A percentile compares a stretch with the other conserved stretches of the same genome.
These are phyloP conservation scores for Premnoplex brunnescens DNA, from an alignment of 2,797 vertebrate species.

Conservation along the genomic window DNA sequence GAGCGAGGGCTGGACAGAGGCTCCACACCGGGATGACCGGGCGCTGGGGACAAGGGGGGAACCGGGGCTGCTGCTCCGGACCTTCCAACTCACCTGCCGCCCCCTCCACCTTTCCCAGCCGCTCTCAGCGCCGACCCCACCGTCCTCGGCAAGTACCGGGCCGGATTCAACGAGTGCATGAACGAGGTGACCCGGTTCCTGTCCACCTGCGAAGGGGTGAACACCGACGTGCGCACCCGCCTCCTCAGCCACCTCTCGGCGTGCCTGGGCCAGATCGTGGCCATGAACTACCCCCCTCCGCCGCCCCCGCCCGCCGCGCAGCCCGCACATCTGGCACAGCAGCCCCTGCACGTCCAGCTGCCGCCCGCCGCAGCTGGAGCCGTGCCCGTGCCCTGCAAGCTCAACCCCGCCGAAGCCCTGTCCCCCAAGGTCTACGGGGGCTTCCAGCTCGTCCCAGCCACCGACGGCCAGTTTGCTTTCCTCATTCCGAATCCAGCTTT, in stretches of 20 bases:
- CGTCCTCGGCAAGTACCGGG: constrained; percentile 88
- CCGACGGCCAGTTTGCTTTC: constrained; percentile 87
- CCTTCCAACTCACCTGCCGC: background rate
- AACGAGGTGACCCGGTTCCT: constrained; percentile 90
- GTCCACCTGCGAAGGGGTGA: constrained; percentile 88
- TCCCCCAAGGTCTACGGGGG: constrained; percentile 87
- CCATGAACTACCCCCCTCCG: constrained; percentile 80
- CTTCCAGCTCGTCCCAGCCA: constrained; percentile 85
- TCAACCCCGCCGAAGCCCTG: constrained; percentile 79
- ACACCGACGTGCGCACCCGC: constrained; percentile 84
- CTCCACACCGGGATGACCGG: background rate
- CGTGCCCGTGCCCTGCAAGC: constrained; percentile 81
- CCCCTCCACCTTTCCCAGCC: constrained; percentile 60
- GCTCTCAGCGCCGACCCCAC: constrained; percentile 86
- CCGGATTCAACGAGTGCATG: constrained; percentile 92
- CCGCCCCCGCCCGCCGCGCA: constrained; percentile 27
- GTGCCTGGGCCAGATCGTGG: constrained; percentile 88
- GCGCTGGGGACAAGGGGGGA: accelerated
- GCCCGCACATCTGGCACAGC: constrained; percentile 81
- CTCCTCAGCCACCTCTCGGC: constrained; percentile 88
- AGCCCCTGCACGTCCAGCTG: constrained; percentile 87
- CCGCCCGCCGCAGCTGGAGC: constrained; percentile 80
- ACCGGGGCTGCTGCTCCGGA: background rate
- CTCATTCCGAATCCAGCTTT: constrained; percentile 86
- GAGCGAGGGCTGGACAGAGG: background rate